Conservation (phyloP, 2,797 vertebrate genomes). For the Pyrocephalus nanus region DNA sequence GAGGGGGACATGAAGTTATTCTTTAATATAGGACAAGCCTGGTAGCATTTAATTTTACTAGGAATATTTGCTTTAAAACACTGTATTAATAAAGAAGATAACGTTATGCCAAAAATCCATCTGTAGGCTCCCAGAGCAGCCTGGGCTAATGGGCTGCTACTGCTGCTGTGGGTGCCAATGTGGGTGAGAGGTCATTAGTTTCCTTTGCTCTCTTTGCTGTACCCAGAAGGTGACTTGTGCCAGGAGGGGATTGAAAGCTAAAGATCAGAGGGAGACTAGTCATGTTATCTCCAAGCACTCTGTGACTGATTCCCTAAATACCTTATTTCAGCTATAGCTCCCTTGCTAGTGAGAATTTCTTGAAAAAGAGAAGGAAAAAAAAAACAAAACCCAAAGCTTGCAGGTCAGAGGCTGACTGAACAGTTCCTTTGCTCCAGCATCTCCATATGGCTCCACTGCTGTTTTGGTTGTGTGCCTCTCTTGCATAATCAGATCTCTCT, state of each 20-base stretch:
- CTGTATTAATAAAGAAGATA: background rate
- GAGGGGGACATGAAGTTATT: background rate
- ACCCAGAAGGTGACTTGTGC: background rate
- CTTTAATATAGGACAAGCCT: background rate
- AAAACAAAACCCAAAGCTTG: background rate
- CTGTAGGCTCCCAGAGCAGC: background rate
- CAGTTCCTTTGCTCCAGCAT: background rate
- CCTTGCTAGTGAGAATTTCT: background rate
- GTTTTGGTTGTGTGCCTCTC: background rate
- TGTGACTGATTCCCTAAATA: background rate
- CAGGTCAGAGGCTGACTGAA: background rate
- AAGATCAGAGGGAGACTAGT: background rate
- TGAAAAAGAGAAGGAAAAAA: background rate
- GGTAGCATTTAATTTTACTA: background rate
- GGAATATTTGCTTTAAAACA: background rate
- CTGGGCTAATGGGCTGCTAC: accelerated
- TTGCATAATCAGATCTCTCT: background rate
- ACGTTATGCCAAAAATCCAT: background rate
- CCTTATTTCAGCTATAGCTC: background rate
- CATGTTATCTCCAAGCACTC: background rate
- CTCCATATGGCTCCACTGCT: background rate
- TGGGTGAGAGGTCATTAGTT: background rate
- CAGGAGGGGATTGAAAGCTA: background rate
- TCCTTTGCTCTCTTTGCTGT: background rate
- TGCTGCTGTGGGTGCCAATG: background rate